Evolutionary conservation across 2,797 vertebrate genomes (phyloP).

Genomic region (Rhinella marina): DNA sequence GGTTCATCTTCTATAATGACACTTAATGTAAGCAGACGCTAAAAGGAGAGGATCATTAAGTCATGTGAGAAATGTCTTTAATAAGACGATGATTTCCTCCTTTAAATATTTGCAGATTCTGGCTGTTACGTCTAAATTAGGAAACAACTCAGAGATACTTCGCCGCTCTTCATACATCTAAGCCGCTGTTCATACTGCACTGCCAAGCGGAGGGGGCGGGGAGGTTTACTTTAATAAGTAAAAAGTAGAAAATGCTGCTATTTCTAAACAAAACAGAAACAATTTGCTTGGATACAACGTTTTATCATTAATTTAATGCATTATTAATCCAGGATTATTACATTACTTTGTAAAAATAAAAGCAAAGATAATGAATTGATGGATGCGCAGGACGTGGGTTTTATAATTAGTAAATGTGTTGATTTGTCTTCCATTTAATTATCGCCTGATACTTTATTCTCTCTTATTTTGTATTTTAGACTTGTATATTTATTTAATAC

Average conservation of each 20-base stretch:
- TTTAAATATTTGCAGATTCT: neutral
- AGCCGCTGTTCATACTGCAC: no score
- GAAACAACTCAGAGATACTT: conserved; percentile 2
- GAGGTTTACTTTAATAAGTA: neutral
- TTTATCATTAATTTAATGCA: neutral
- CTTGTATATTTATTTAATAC: no score
- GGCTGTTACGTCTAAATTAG: conserved; percentile 1
- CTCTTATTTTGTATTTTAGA: no score
- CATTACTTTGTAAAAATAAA: neutral
- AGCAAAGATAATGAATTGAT: neutral
- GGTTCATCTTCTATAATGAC: neutral
- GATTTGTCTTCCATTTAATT: neutral
- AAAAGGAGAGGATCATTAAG: conserved; percentile 32
- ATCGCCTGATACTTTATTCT: neutral
- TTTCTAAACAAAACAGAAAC: no score
- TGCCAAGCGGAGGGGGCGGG: neutral
- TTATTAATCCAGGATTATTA: neutral
- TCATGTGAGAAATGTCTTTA: conserved; percentile 34
- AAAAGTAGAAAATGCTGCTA: neutral
- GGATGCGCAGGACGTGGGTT: neutral
- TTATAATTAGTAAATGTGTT: neutral
- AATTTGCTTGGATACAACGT: neutral
- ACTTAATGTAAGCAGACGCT: conserved; percentile 12
- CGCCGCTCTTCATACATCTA: neutral
- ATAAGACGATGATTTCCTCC: conserved; percentile 3